These are phyloP conservation scores for Arnoldichthys spilopterus DNA, from an alignment of 2,797 vertebrate species.

Conservation along the genomic window DNA sequence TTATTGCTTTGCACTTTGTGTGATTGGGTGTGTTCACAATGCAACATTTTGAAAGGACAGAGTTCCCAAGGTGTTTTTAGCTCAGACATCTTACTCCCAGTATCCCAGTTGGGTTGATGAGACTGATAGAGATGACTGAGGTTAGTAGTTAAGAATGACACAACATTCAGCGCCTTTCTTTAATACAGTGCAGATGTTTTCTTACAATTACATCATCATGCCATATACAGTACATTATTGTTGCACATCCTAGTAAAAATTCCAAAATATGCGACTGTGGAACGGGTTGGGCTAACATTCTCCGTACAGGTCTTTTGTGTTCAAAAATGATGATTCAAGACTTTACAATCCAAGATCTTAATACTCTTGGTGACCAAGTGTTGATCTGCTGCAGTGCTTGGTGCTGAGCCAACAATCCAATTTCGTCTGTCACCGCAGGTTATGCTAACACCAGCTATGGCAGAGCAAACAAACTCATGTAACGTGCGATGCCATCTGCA, in stretches of 20 bases:
- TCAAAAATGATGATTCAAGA: background rate
- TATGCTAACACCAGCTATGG: constrained; percentile 20
- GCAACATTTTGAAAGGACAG: background rate
- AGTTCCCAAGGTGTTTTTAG: background rate
- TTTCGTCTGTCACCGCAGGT: constrained; percentile 27
- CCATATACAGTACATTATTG: background rate
- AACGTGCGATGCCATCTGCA: constrained; percentile 15
- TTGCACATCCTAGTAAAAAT: background rate
- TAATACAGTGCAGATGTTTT: background rate
- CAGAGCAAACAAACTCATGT: constrained; percentile 23
- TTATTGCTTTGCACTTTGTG: too few species aligned
- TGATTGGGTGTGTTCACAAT: too few species aligned
- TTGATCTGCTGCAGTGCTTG: background rate
- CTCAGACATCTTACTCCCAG: background rate
- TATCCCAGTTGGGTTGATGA: background rate
- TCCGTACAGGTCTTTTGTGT: background rate
- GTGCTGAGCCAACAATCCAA: constrained; percentile 14
- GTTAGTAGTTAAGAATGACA: background rate
- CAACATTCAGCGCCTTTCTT: background rate
- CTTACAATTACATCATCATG: constrained; percentile 3
- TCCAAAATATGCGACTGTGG: background rate
- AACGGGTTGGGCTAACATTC: too few species aligned
- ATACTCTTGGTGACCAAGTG: background rate
- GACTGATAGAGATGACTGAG: background rate
- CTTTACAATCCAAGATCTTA: background rate